Conservation (phyloP, 1,140 invertebrate species). For the Aleiodes sp. region DNA sequence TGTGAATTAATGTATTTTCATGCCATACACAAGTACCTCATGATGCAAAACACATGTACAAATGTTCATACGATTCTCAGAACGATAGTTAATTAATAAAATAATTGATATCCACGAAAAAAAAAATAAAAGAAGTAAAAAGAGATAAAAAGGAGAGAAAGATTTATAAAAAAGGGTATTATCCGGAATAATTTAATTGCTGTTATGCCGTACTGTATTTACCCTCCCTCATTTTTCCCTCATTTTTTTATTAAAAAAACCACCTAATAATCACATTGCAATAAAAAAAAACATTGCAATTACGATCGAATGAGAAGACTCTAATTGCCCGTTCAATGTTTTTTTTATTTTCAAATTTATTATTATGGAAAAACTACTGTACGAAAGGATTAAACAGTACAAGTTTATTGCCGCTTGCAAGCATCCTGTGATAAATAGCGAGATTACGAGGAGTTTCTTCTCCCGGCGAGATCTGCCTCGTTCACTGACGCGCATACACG, state of each 20-base stretch:
- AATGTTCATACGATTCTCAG: conserved; percentile 64
- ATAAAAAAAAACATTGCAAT: background rate
- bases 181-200: conserved; percentile 4
- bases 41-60: conserved; percentile 65
- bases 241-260: conserved; percentile 26
- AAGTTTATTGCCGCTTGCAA: conserved; percentile 44
- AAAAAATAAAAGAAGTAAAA: conserved; percentile 21
- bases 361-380: conserved; percentile 33
- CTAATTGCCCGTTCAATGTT: conserved; percentile 16
- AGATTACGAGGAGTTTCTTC: conserved; percentile 54
- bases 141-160: background rate
- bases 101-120: conserved; percentile 51
- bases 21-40: conserved; percentile 65
- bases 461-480: conserved; percentile 47
- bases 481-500: too few relatives aligned
- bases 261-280: background rate
- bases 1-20: conserved; percentile 60
- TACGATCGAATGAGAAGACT: conserved; percentile 11
- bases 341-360: background rate
- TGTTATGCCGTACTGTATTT: background rate
- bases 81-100: conserved; percentile 49
- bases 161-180: conserved; percentile 18
- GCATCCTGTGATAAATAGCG: conserved; percentile 61
- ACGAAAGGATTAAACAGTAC: conserved; percentile 42
- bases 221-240: background rate